phyloP scores from a whole-genome alignment of 2,797 vertebrate species.

The Fistularia tabacaria region DNA sequence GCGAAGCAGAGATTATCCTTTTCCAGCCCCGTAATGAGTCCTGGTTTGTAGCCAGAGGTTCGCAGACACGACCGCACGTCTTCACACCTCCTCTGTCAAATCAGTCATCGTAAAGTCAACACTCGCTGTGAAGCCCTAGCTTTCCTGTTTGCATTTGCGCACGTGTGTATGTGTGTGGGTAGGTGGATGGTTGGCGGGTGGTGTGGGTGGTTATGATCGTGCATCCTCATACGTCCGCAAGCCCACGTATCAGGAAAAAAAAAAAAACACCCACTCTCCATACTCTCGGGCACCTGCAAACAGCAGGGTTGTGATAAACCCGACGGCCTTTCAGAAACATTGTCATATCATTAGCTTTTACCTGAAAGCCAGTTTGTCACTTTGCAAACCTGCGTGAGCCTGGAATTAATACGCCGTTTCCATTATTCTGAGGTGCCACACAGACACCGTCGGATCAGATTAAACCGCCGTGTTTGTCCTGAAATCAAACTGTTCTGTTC shows the following conservation, averaged over 20 bases:
- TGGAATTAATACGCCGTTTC: no score
- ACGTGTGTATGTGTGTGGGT: slow-evolving; percentile 4
- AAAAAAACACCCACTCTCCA: slow-evolving; percentile 30
- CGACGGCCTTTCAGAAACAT: slow-evolving; percentile 12
- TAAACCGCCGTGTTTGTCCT: background rate
- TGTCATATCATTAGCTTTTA: slow-evolving; percentile 17
- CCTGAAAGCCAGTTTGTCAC: slow-evolving; percentile 7
- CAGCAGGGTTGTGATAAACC: slow-evolving; percentile 23
- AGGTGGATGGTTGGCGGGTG: slow-evolving; percentile 15
- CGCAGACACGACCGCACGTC: slow-evolving; percentile 6
- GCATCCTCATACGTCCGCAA: slow-evolving; percentile 12
- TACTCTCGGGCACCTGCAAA: slow-evolving; percentile 19
- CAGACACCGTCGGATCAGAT: no score
- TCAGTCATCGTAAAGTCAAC: slow-evolving; percentile 29
- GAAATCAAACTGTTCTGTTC: background rate
- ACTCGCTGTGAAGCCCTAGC: slow-evolving; percentile 11
- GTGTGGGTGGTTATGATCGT: slow-evolving; percentile 18
- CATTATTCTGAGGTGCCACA: no score
- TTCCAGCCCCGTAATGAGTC: slow-evolving; percentile 30
- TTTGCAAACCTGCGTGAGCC: no score
- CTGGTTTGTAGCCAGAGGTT: slow-evolving; percentile 20
- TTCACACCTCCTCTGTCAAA: slow-evolving; percentile 5
- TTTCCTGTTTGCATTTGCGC: slow-evolving; percentile 4
- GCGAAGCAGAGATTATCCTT: slow-evolving; percentile 41
- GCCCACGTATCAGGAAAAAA: slow-evolving; percentile 34